A percentile compares a stretch with the other conserved stretches of the same genome.
Evolutionary conservation across 2,797 vertebrate species (phyloP).

Genomic region (Odontamblyopus lacepedii): DNA sequence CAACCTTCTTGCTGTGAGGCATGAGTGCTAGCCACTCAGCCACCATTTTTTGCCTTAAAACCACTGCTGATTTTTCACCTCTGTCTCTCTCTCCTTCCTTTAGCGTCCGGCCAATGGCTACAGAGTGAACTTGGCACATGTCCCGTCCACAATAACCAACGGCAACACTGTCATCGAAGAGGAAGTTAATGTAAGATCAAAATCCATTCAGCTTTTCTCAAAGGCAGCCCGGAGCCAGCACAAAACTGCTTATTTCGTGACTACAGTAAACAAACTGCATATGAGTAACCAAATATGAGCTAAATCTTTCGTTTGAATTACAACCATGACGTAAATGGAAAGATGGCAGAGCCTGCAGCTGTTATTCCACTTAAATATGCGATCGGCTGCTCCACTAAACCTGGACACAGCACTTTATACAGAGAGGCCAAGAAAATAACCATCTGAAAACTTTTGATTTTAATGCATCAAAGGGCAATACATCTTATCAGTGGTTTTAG

Average conservation of each 20-base stretch:
- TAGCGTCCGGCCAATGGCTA: conserved; percentile 69
- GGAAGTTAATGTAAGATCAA: conserved; percentile 50
- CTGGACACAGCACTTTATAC: not conserved
- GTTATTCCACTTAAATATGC: conserved; percentile 12
- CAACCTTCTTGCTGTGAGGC: no score
- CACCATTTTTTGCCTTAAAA: not conserved
- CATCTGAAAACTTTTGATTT: not conserved
- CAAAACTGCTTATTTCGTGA: conserved; percentile 17
- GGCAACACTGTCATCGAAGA: conserved; percentile 34
- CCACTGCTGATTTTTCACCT: not conserved
- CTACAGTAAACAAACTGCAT: conserved; percentile 16
- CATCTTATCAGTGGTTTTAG: no score
- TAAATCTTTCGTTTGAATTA: conserved; percentile 23
- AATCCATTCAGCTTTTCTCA: conserved; percentile 1
- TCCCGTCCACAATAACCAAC: conserved; percentile 43
- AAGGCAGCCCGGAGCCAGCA: not conserved
- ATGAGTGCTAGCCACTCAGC: no score
- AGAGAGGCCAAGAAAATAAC: not conserved
- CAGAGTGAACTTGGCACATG: conserved; percentile 46
- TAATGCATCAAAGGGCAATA: not conserved
- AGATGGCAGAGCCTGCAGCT: conserved; percentile 18
- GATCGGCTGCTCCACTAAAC: conserved; percentile 18
- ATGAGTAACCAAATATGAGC: conserved; percentile 11
- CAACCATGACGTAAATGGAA: conserved; percentile 9
- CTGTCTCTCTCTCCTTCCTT: conserved; percentile 23